Percentiles rank a stretch among this genome's conserved stretches.
These are phyloP conservation scores for Xestia rhomboidea DNA, from an alignment of 2,888 invertebrate species.

Conservation along the genomic window DNA sequence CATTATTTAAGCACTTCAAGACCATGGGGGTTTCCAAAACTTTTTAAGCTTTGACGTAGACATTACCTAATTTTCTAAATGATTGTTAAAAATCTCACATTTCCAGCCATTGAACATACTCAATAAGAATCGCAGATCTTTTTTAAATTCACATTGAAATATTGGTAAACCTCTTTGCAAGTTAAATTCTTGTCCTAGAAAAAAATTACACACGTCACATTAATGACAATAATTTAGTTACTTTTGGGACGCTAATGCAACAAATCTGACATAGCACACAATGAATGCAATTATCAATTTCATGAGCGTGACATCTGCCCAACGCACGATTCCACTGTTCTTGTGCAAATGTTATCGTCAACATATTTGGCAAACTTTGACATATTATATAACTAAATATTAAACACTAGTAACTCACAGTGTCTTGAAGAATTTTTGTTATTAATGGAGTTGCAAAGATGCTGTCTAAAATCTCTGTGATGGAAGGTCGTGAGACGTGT, in stretches of 20 bases:
- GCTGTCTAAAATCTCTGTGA: not conserved
- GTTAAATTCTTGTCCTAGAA: not conserved
- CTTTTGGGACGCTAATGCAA: slow-evolving; percentile 17
- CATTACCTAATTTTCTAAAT: not conserved
- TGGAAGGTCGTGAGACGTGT: not conserved
- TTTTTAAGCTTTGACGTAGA: too few relatives aligned
- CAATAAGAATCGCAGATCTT: not conserved
- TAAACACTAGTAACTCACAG: slow-evolving; percentile 10
- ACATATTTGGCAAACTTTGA: slow-evolving; percentile 72
- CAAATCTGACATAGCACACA: slow-evolving; percentile 24
- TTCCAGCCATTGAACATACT: not conserved
- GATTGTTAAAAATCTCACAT: not conserved
- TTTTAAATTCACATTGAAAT: too few relatives aligned
- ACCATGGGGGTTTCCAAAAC: too few relatives aligned
- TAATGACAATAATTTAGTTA: slow-evolving; percentile 32
- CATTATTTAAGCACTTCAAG: not conserved
- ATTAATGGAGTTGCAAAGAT: not conserved
- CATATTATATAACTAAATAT: slow-evolving; percentile 67
- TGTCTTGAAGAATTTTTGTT: slow-evolving; percentile 8
- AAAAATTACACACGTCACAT: slow-evolving; percentile 3
- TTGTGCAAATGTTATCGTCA: slow-evolving; percentile 66
- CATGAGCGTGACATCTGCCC: slow-evolving; percentile 35
- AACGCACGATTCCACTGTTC: slow-evolving; percentile 56
- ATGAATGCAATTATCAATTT: slow-evolving; percentile 45
- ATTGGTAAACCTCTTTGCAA: not conserved